Base-by-base conservation (phyloP, 2,888 invertebrate genomes). In the Scaptomyza reducta region DNA sequence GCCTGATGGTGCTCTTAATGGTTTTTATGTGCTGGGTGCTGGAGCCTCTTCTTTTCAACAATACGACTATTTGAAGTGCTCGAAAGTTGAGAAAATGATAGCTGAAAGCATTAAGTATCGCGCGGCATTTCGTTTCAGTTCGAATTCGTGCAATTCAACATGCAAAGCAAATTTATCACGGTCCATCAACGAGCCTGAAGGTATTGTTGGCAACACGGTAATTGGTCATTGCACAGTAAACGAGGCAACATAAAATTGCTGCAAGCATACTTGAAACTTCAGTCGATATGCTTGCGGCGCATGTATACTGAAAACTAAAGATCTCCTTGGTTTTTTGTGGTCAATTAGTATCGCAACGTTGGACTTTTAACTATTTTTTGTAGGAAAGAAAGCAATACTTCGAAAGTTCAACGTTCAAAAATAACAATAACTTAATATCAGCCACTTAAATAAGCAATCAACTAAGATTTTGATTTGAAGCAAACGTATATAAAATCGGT, bases 141-240 rank as follows among this genome's bases (percentile, higher is more conserved):
- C 16, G 22, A 33, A 29, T 13, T 29, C 33, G 27, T 25, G 29
- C 58, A 49, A 65, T 73, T 65, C 33, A 75, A 41, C 44, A 27
- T 40, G 53, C 54, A 75, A 58, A 50, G 56, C 60, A 65, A 70
- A 70, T 70, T 74, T 38, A 57, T 57, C 45, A 46, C 50, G 63
- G 45, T 69, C 63, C 51, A 62, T 57, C 57, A 50, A 40, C 41
- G 53, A 31, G 46, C 25, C 7, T 38, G 18, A 16, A 40, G 29
- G 22, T 44, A 42, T 54, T 46, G 29, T 41, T 44, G 16, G 25
- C 31, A n/a, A 41, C 4, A 22, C 49, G 35, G 56, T 70, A 70
- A 60, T 73, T 73, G 71, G 54, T 16, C 35, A 50, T 33, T 55
- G 47, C 14, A 27, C 11, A 54, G 27, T 42, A 49, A 51, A 33